Evolutionary conservation across 2,113 vertebrate species (phyloP).

Genomic region (Clarias batrachus): DNA sequence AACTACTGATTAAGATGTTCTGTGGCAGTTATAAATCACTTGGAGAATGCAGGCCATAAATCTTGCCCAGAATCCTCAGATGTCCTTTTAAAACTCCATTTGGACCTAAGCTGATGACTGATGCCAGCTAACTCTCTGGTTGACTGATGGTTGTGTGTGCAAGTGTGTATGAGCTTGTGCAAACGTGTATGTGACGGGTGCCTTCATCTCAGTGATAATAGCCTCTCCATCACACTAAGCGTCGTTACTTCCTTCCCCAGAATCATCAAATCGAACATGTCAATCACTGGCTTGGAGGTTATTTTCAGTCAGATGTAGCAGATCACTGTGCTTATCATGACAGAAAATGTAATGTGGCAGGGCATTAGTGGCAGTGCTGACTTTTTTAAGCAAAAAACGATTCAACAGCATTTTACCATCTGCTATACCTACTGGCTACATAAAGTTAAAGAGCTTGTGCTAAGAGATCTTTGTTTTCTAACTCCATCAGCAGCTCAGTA

Average conservation of each 20-base stretch:
- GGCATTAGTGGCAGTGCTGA: constrained; percentile 5
- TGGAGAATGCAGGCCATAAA: constrained; percentile 8
- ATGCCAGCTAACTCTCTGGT: neutral
- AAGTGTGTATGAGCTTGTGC: constrained; percentile 17
- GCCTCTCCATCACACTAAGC: constrained; percentile 26
- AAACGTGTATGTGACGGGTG: neutral
- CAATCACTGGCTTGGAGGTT: neutral
- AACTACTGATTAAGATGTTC: constrained; percentile 1
- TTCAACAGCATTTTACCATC: neutral
- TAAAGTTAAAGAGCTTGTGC: neutral
- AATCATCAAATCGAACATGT: constrained; percentile 22
- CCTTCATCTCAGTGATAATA: neutral
- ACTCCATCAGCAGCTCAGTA: neutral
- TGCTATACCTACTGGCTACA: neutral
- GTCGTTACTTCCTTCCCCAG: neutral
- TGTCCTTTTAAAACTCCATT: constrained; percentile 16
- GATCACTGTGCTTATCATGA: constrained; percentile 19
- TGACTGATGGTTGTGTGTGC: constrained; percentile 1
- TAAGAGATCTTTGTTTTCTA: neutral
- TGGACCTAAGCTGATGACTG: neutral
- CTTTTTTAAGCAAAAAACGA: neutral
- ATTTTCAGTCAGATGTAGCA: constrained; percentile 18
- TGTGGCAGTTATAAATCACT: constrained; percentile 24
- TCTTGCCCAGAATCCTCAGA: constrained; percentile 8
- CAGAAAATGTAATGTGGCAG: constrained; percentile 18